These are phyloP conservation scores for Theretra japonica DNA, from an alignment of 2,888 invertebrate species.

Conservation along the genomic window DNA sequence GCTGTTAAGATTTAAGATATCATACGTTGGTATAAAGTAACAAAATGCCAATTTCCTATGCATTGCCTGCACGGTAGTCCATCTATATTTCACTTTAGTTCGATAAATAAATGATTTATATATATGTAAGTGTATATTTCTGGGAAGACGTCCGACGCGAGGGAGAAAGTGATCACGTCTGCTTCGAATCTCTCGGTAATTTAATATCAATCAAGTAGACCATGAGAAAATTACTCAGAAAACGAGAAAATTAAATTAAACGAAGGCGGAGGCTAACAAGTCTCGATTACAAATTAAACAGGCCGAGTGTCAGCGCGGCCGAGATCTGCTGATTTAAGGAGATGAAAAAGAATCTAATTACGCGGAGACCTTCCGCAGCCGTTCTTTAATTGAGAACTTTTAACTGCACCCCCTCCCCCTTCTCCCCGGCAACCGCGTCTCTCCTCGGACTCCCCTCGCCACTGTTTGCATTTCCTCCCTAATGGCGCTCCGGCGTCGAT, in stretches of 20 bases:
- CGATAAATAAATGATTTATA: slow-evolving; percentile 9
- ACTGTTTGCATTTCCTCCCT: slow-evolving; percentile 77
- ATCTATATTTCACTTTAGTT: slow-evolving; percentile 15
- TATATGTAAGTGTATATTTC: slow-evolving; percentile 36
- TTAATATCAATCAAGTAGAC: slow-evolving; percentile 70
- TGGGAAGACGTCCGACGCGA: slow-evolving; percentile 17
- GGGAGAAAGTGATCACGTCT: slow-evolving; percentile 50
- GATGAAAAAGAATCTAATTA: slow-evolving; percentile 84
- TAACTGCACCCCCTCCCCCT: slow-evolving; percentile 46
- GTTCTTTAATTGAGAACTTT: slow-evolving; percentile 82
- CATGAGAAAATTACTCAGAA: slow-evolving; percentile 57
- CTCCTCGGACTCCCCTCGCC: slow-evolving; percentile 37
- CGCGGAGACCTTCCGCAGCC: slow-evolving; percentile 74
- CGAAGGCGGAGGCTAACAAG: slow-evolving; percentile 78
- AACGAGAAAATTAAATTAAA: slow-evolving; percentile 75
- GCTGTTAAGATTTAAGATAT: too few relatives aligned
- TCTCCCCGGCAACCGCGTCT: slow-evolving; percentile 37
- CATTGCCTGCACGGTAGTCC: not conserved
- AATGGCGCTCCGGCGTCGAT: slow-evolving; percentile 78
- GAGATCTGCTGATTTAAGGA: slow-evolving; percentile 75
- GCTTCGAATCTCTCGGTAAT: slow-evolving; percentile 49
- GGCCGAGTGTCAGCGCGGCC: slow-evolving; percentile 72
- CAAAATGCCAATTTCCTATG: not conserved
- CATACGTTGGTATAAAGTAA: too few relatives aligned
- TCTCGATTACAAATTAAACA: slow-evolving; percentile 84